Conservation (phyloP, 2,113 vertebrate genomes). For the Mormyrus lacerda region DNA sequence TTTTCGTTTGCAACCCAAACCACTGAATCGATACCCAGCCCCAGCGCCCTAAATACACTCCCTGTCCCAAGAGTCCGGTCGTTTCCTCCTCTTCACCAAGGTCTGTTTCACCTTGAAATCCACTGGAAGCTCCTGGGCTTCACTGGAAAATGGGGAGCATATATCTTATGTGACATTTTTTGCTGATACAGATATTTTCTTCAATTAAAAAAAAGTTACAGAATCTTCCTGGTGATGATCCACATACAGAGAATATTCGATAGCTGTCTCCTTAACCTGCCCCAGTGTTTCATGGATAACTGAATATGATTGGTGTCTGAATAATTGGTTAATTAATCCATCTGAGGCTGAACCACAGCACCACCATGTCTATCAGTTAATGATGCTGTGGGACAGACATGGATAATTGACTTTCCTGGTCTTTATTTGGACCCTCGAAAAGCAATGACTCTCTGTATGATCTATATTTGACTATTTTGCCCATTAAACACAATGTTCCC, state of each 20-base stretch:
- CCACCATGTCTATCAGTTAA: not conserved
- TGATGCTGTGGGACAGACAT: not conserved
- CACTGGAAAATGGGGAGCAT: not conserved
- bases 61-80: slow-evolving; percentile 10
- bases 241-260: not conserved
- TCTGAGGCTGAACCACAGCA: not conserved
- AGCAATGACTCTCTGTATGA: not conserved
- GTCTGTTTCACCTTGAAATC: slow-evolving; percentile 16
- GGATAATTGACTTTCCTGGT: not conserved
- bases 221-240: not conserved
- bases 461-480: not conserved
- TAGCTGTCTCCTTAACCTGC: not conserved
- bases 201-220: not conserved
- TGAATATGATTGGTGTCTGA: not conserved
- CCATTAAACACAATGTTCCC: not conserved
- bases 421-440: not conserved
- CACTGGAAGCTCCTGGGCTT: not conserved
- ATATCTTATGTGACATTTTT: slow-evolving; percentile 1
- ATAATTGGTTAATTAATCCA: not conserved
- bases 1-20: not conserved
- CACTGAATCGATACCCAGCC: slow-evolving; percentile 36
- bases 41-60: slow-evolving; percentile 24
- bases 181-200: slow-evolving; percentile 11
- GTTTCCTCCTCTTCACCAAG: slow-evolving; percentile 11
- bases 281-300: not conserved